These are phyloP conservation scores for Pteropus alecto DNA, from an alignment of 2,113 vertebrate species.

Conservation along the genomic window DNA sequence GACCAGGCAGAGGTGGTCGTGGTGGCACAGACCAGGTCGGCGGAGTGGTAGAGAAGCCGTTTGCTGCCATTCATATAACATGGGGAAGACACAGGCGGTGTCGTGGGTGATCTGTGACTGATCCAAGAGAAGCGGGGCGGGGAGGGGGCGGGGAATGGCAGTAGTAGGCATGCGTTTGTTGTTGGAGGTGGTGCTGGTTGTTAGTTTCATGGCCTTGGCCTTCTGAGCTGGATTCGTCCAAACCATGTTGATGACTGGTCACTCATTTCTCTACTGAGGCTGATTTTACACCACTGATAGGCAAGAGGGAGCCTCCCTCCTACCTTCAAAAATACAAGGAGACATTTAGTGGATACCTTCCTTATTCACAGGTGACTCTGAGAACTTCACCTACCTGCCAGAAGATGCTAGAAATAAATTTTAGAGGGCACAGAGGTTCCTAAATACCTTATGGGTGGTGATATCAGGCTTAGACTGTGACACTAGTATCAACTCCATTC, in stretches of 20 bases:
- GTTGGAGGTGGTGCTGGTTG: too few relatives aligned
- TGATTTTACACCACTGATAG: not conserved
- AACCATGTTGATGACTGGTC: not conserved
- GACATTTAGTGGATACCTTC: not conserved
- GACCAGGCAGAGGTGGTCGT: rapidly evolving
- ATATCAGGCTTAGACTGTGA: not conserved
- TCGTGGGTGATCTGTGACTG: not conserved
- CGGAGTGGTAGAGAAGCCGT: not conserved
- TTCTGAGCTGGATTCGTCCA: not conserved
- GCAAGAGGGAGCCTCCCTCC: not conserved
- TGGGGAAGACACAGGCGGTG: not conserved
- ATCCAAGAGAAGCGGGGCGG: not conserved
- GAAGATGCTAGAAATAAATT: not conserved
- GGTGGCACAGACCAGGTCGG: not conserved
- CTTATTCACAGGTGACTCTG: not conserved
- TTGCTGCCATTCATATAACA: not conserved
- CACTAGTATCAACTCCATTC: not conserved
- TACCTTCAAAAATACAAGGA: not conserved
- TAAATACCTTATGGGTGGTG: not conserved
- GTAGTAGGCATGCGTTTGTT: not conserved
- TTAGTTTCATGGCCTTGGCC: not conserved
- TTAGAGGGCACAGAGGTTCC: not conserved
- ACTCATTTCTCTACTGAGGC: not conserved
- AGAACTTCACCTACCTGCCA: not conserved
- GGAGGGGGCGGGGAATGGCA: not conserved